Conservation (phyloP, 2,888 invertebrate genomes). For the Choristoneura rosaceana region DNA sequence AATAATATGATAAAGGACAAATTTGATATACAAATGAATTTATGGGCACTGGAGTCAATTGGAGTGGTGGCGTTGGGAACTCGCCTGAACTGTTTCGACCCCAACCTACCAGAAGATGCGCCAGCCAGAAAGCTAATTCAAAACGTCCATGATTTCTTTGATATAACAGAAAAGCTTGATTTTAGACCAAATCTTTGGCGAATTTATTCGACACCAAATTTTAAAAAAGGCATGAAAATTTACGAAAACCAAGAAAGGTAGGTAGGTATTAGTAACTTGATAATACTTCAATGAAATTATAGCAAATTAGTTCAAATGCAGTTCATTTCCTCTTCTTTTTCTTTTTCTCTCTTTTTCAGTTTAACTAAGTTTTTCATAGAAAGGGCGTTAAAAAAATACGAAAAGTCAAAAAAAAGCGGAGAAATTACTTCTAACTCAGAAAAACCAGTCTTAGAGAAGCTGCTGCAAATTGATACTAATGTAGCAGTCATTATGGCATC, state of each 20-base stretch:
- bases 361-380: constrained; percentile 56
- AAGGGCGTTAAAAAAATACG: constrained; percentile 56
- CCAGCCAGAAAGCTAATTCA: constrained; percentile 39
- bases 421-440: constrained; percentile 50
- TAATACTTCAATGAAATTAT: not conserved
- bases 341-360: constrained; percentile 46
- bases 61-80: constrained; percentile 47
- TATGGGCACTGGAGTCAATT: constrained; percentile 51
- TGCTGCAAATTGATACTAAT: constrained; percentile 84
- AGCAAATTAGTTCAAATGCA: not conserved
- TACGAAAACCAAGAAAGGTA: constrained; percentile 39
- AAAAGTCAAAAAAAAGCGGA: constrained; percentile 45
- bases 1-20: constrained; percentile 44
- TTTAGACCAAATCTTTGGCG: constrained; percentile 82
- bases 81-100: constrained; percentile 48
- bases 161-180: constrained; percentile 28
- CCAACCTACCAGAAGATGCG: constrained; percentile 45
- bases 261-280: too few species aligned
- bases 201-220: constrained; percentile 28
- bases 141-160: constrained; percentile 26
- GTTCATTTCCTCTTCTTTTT: not conserved
- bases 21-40: constrained; percentile 46
- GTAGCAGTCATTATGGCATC: constrained; percentile 87
- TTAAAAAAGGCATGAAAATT: constrained; percentile 38
- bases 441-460: constrained; percentile 86